A percentile compares a stretch with the other conserved stretches of the same genome.
phyloP scores from a whole-genome alignment of 2,888 invertebrate genomes.

The Lumbricus terrestris region DNA sequence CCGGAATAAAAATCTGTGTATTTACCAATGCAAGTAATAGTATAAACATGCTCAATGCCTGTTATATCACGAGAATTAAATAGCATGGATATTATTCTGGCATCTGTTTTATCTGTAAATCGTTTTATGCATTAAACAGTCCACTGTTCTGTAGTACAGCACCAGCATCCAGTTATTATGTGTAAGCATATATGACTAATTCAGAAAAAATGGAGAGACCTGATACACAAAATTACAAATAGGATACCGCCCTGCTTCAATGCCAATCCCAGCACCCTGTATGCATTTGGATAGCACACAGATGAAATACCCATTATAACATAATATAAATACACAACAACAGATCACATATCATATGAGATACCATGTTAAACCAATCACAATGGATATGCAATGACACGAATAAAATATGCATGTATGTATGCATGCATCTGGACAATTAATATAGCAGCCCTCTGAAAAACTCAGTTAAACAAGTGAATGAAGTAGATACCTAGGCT shows the following conservation, averaged over 20 bases:
- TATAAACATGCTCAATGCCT: neutral
- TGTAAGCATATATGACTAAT: neutral
- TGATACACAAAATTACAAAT: neutral
- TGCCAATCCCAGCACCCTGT: neutral
- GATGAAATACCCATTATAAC: neutral
- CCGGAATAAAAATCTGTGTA: neutral
- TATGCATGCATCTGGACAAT: neutral
- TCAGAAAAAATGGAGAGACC: neutral
- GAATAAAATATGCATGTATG: neutral
- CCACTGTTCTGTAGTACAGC: neutral
- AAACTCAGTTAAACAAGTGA: neutral
- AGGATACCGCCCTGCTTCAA: neutral
- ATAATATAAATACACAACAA: neutral
- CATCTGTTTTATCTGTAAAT: neutral
- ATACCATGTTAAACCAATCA: neutral
- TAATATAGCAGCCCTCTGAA: neutral
- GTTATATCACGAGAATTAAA: neutral
- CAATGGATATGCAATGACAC: too few relatives aligned
- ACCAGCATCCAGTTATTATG: neutral
- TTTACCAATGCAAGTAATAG: neutral
- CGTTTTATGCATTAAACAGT: neutral
- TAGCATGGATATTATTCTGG: neutral
- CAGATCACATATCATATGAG: neutral
- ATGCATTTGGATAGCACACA: neutral
- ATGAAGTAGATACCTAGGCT: neutral